Conservation (phyloP, 2,797 vertebrate species). For the Ibycter americanus region DNA sequence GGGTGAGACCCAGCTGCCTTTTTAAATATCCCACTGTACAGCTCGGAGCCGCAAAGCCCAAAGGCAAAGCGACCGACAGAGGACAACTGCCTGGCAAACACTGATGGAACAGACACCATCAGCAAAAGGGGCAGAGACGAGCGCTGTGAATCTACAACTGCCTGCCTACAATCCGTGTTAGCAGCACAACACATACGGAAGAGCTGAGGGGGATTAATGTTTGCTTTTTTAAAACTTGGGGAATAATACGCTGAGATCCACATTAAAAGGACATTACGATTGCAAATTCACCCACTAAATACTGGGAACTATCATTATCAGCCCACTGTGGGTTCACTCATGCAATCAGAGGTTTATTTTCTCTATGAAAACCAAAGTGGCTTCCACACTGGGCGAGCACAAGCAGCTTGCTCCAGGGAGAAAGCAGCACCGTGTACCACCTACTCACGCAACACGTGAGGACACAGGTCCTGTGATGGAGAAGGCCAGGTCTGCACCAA, state of each 20-base stretch:
- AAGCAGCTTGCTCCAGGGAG: background rate
- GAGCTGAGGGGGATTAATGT: background rate
- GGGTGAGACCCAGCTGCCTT: background rate
- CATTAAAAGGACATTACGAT: background rate
- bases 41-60: background rate
- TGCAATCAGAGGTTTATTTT: background rate
- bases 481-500: background rate
- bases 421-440: background rate
- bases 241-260: background rate
- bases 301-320: background rate
- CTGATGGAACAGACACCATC: background rate
- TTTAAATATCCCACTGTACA: background rate
- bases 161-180: background rate
- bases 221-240: background rate
- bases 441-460: background rate
- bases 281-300: background rate
- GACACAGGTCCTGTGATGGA: background rate
- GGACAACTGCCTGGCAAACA: background rate
- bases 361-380: background rate
- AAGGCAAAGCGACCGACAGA: background rate
- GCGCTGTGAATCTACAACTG: background rate
- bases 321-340: background rate
- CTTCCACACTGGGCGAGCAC: background rate
- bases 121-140: background rate
- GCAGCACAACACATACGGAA: background rate